phyloP scores from a whole-genome alignment of 2,113 vertebrate genomes.

The Macheiramphus alcinus region DNA sequence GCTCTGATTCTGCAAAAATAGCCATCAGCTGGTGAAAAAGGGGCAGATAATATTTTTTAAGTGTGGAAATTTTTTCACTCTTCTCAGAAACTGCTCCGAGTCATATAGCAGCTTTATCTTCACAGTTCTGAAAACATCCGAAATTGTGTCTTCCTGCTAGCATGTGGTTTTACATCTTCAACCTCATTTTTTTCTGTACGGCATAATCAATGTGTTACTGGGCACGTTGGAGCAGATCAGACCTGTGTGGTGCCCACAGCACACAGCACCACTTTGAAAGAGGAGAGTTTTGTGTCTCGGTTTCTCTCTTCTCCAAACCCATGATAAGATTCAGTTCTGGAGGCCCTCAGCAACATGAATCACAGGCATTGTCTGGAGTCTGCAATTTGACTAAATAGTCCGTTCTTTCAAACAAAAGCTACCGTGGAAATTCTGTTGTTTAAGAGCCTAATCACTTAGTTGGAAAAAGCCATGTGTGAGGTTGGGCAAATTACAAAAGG shows the following conservation, averaged over 20 bases:
- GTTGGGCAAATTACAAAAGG: not conserved
- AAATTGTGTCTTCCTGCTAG: not conserved
- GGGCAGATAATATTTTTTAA: not conserved
- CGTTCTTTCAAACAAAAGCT: not conserved
- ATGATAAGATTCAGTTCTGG: not conserved
- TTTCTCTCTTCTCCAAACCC: not conserved
- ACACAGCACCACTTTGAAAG: not conserved
- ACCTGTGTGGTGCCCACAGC: not conserved
- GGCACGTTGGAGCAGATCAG: not conserved
- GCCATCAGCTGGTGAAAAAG: not conserved
- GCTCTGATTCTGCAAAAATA: conserved; percentile 1
- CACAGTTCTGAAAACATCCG: not conserved
- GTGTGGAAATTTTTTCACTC: conserved; percentile 1
- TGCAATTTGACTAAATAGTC: not conserved
- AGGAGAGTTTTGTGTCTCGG: not conserved
- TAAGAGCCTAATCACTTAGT: not conserved
- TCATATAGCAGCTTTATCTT: not conserved
- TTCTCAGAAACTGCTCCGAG: conserved; percentile 29
- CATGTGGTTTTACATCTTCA: not conserved
- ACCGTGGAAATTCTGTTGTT: not conserved
- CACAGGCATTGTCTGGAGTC: not conserved
- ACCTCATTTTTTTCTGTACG: not conserved
- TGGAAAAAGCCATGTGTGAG: not conserved
- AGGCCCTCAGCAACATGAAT: not conserved
- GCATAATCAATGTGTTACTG: not conserved